Base-by-base conservation (phyloP, 2,797 vertebrate species). In the Anisognathus igniventris region DNA sequence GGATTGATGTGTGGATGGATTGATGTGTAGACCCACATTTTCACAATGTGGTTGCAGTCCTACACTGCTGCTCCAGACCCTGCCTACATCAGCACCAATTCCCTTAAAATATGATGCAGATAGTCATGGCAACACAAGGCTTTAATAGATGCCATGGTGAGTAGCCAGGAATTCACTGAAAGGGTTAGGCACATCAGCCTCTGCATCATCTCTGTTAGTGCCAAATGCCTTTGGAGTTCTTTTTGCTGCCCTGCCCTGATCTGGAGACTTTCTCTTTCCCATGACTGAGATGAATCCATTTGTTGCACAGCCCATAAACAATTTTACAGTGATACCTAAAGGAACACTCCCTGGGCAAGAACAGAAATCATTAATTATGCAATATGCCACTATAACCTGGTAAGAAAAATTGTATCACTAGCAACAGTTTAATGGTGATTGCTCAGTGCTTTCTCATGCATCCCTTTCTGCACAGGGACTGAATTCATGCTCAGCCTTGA, bases 181-280 rank as follows among this genome's bases (percentile, higher is more conserved):
- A 66, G 65, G 61, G 50, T 85, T 90, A 61, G 20, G 30, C 33
- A 81, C 70, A 86, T 42, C 37, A 54, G 73, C 22, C 24, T 88
- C 76, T 91, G 12, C 54, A 56, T 86, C 37, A 92, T 92, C 44
- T 83, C 53, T 81, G 2, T n/a, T 39, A 51, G 70, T 96, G 85
- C 66, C 67, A 87, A 85, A 24, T 75, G 45, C 35, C 50, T 94
- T 96, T 87, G 90, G 82, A 95, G 86, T 57, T 90, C 61, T 94
- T 68, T 94, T 90, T 90, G 88, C 88, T 96, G 66, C 82, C 73
- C 47, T 95, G 88, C 93, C 40, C 62, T 62, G 54, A 67, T 93
- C 64, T 88, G 79, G 37, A 75, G 48, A 71, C 7, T 42, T 72
- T 56, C 53, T 76, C 27, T 65, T 88, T 67, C 53, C 70, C 24